Evolutionary conservation across 2,888 invertebrate species (phyloP).

Genomic region (Drosophila kambysellisi): DNA sequence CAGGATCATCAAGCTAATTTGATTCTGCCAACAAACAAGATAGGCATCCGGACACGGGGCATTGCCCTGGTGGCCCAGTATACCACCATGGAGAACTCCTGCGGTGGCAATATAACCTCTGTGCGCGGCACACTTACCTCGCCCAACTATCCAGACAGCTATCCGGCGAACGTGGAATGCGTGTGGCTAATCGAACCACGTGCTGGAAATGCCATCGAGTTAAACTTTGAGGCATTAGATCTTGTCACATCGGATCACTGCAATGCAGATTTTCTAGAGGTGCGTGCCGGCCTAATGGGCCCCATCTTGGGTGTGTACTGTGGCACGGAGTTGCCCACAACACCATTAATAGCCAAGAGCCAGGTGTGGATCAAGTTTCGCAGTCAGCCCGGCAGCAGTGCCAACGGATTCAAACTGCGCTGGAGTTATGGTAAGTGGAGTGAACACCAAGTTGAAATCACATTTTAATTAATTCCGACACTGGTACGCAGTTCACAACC

Average conservation of each 20-base stretch:
- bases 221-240: conserved; percentile 89
- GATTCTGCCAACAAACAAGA: conserved; percentile 50
- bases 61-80: conserved; percentile 84
- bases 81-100: conserved; percentile 86
- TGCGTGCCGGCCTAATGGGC: conserved; percentile 89
- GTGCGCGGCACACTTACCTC: conserved; percentile 88
- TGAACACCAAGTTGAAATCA: not conserved
- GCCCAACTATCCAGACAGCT: conserved; percentile 89
- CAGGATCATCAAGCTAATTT: conserved; percentile 60
- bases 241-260: conserved; percentile 90
- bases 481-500: conserved; percentile 70
- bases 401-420: conserved; percentile 90
- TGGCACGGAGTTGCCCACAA: conserved; percentile 87
- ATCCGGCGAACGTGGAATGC: conserved; percentile 90
- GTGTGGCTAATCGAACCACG: conserved; percentile 89
- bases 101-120: conserved; percentile 89
- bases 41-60: conserved; percentile 53
- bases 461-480: not conserved
- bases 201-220: conserved; percentile 89
- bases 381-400: conserved; percentile 86
- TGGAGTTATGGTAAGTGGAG: conserved; percentile 88
- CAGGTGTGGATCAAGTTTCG: conserved; percentile 92
- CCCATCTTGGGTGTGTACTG: conserved; percentile 91
- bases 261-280: conserved; percentile 93
- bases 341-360: conserved; percentile 87